Percentiles rank a stretch among this genome's conserved stretches.
phyloP scores from a whole-genome alignment of 2,888 invertebrate species.

The Eristalinus aeneus region DNA sequence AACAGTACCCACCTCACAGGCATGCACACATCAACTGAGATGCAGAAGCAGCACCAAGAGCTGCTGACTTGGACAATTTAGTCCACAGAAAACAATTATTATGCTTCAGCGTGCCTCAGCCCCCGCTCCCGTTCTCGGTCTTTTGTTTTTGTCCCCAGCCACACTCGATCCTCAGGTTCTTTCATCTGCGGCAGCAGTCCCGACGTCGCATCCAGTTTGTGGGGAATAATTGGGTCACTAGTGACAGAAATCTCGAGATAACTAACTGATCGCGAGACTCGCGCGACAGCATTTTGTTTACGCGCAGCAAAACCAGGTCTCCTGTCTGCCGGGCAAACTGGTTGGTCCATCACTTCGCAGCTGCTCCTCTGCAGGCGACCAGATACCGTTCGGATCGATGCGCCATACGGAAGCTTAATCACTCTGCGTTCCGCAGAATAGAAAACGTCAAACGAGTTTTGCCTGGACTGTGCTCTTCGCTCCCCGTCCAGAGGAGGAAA shows the following conservation, averaged over 20 bases:
- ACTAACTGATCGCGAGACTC: constrained; percentile 62
- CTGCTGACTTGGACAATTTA: constrained; percentile 43
- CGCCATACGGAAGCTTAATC: constrained; percentile 59
- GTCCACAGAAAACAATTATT: constrained; percentile 26
- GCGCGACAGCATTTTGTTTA: constrained; percentile 56
- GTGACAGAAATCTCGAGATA: constrained; percentile 57
- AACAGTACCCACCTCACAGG: constrained; percentile 38
- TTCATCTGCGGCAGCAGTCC: not conserved
- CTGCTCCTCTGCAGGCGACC: constrained; percentile 20
- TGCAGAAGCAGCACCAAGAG: not conserved
- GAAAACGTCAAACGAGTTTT: constrained; percentile 66
- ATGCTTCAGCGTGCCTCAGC: not conserved
- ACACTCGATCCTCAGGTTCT: constrained; percentile 7
- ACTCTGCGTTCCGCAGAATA: constrained; percentile 56
- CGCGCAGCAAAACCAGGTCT: constrained; percentile 52
- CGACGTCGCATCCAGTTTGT: constrained; percentile 43
- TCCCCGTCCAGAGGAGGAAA: constrained; percentile 6
- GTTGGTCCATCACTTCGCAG: constrained; percentile 19
- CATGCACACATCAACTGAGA: constrained; percentile 14
- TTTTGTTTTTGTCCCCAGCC: constrained; percentile 31
- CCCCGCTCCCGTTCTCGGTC: constrained; percentile 12
- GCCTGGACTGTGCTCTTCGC: not conserved
- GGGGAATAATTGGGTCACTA: constrained; percentile 62
- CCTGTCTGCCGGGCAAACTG: constrained; percentile 59
- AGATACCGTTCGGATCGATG: constrained; percentile 53